Evolutionary conservation across 2,113 vertebrate genomes (phyloP).

Genomic region (Rostratula benghalensis): DNA sequence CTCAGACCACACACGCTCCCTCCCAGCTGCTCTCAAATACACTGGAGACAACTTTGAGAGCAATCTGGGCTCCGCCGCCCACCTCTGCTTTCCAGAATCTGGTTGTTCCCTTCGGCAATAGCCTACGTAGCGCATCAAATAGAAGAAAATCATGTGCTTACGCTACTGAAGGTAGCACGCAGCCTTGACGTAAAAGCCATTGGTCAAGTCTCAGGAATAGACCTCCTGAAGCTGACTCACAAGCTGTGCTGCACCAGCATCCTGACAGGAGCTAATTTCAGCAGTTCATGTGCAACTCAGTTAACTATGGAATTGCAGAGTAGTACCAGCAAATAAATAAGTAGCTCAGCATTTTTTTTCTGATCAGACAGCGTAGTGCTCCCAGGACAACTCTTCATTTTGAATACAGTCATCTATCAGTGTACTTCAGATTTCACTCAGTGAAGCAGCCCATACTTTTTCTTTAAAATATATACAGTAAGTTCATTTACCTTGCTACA

Average conservation of each 20-base stretch:
- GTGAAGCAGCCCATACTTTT: not conserved
- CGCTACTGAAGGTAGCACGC: not conserved
- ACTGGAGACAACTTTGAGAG: not conserved
- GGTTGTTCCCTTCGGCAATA: not conserved
- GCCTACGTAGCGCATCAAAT: accelerated
- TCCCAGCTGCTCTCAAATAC: not conserved
- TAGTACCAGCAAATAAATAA: not conserved
- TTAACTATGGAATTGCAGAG: not conserved
- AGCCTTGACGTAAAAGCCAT: not conserved
- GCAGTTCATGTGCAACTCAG: not conserved
- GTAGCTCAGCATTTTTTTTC: not conserved
- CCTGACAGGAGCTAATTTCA: not conserved
- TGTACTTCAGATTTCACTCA: not conserved
- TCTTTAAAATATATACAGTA: not conserved
- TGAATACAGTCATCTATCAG: not conserved
- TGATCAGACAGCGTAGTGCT: not conserved
- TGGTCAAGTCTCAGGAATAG: not conserved
- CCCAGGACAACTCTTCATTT: not conserved
- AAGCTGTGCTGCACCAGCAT: not conserved
- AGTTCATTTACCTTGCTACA: not conserved
- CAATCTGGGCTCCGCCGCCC: not conserved
- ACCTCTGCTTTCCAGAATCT: not conserved
- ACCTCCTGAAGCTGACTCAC: not conserved
- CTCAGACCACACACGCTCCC: not conserved
- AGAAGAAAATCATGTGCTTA: accelerated